Percentiles rank a stretch among this genome's conserved stretches.
Evolutionary conservation across 2,113 vertebrate species (phyloP).

Genomic region (Ariopsis seemanni): DNA sequence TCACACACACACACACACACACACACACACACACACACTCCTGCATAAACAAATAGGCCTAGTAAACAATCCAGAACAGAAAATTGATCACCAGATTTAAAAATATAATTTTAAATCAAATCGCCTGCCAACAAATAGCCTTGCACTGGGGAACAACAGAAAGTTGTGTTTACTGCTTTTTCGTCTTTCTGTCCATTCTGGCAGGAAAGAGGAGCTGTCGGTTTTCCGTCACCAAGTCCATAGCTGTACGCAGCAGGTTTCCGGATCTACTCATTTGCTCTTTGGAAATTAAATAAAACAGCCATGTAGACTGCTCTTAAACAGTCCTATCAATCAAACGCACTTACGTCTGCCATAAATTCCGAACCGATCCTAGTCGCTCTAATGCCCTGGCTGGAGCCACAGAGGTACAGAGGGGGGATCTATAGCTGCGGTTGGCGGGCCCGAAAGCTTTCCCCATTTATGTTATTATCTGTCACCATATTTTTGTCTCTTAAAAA

Average conservation of each 20-base stretch:
- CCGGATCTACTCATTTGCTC: constrained; percentile 56
- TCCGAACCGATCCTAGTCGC: constrained; percentile 64
- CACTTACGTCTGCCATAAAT: constrained; percentile 71
- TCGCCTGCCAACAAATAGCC: not conserved
- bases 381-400: constrained; percentile 59
- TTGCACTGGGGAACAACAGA: not conserved
- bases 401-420: constrained; percentile 35
- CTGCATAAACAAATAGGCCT: not conserved
- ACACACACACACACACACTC: not conserved
- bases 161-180: constrained; percentile 3
- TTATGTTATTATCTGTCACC: constrained; percentile 74
- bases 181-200: constrained; percentile 9
- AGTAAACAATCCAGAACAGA: not conserved
- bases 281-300: constrained; percentile 67
- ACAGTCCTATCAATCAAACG: constrained; percentile 69
- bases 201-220: constrained; percentile 14
- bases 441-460: constrained; percentile 65
- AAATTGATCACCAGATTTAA: not conserved
- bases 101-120: constrained; percentile 1
- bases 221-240: not conserved
- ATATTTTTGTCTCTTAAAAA: constrained; percentile 78
- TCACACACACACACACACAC: constrained; percentile 1
- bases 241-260: constrained; percentile 10
- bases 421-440: constrained; percentile 61
- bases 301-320: constrained; percentile 59